Base-by-base conservation (phyloP, 2,888 invertebrate species). In the Tenthredo scrophulariae region DNA sequence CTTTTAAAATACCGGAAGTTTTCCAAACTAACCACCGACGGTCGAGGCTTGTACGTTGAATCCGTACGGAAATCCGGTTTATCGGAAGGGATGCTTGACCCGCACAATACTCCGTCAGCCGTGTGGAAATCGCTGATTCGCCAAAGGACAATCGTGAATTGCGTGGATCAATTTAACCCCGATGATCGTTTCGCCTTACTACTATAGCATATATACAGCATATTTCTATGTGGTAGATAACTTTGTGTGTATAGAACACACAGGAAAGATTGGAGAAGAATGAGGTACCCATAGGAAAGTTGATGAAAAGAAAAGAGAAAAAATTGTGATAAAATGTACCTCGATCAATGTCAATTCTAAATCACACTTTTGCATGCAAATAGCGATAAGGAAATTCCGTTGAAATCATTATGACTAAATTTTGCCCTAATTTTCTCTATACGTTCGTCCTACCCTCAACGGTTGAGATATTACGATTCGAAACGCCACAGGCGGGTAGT, bases 71-170 rank as follows among this genome's bases (percentile, higher is more conserved):
- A 54, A 50, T 77, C 29, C 77, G 54, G 18, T 54, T 54, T 7
- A 15, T 33, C 50, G 50, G 33, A 54, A 77, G 50, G 29, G n/a
- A 33, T 77, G n/a, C 46, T 77, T 10, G 29, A 29, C 40, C 26
- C 29, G 33, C 29, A 54, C 77, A 29, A 29, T 77, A 15, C 46
- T 77, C 54, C 77, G 33, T 77, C 50, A 77, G 29, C 18, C 77
- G 26, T 77, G 18, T 77, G 77, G 33, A 77, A 77, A 54, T 77
- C 15, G 29, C 77, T 77, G 77, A 77, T 77, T 29, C 33, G 77
- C 74, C 10, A 33, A 50, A 33, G 33, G 54, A 54, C 33, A 77
- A 54, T 54, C 33, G 15, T 29, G 33, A 18, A 77, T 75, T 75
- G 43, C 22, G 43, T 75, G 26, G 50, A 77, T 77, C 50, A 77